These are phyloP conservation scores for Echeneis naucrates DNA, from an alignment of 2,797 vertebrate species.

Conservation along the genomic window DNA sequence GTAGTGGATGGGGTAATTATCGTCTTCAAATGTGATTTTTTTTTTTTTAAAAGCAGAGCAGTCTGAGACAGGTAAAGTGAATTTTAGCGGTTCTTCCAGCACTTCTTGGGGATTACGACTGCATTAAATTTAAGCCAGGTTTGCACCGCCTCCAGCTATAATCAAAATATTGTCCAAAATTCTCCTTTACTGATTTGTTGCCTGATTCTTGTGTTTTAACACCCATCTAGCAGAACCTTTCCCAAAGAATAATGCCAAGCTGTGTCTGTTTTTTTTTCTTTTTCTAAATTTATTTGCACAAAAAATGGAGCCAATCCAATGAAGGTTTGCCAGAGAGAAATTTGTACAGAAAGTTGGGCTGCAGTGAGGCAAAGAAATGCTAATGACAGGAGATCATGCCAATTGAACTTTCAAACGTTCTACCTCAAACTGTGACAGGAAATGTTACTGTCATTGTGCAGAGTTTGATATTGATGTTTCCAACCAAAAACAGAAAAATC, in stretches of 20 bases:
- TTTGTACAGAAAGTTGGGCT: neutral
- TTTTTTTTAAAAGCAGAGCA: too few species aligned
- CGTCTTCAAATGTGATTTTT: conserved; percentile 29
- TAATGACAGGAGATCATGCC: neutral
- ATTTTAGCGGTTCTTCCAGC: neutral
- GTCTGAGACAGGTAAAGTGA: neutral
- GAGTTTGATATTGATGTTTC: neutral
- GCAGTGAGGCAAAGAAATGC: neutral
- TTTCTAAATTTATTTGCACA: neutral
- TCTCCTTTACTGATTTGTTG: neutral
- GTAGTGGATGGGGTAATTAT: conserved; percentile 17
- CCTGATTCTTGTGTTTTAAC: neutral
- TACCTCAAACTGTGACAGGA: neutral
- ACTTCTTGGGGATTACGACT: neutral
- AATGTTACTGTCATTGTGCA: neutral
- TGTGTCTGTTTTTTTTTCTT: too few species aligned
- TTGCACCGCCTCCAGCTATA: neutral
- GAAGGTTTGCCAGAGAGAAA: neutral
- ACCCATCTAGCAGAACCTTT: neutral
- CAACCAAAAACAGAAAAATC: neutral
- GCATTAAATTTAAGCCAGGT: neutral
- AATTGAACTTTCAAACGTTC: neutral
- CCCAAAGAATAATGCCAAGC: neutral
- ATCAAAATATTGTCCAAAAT: neutral
- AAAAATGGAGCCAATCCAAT: neutral